phyloP scores from a whole-genome alignment of 2,888 invertebrate species.

The Frankliniella intonsa region DNA sequence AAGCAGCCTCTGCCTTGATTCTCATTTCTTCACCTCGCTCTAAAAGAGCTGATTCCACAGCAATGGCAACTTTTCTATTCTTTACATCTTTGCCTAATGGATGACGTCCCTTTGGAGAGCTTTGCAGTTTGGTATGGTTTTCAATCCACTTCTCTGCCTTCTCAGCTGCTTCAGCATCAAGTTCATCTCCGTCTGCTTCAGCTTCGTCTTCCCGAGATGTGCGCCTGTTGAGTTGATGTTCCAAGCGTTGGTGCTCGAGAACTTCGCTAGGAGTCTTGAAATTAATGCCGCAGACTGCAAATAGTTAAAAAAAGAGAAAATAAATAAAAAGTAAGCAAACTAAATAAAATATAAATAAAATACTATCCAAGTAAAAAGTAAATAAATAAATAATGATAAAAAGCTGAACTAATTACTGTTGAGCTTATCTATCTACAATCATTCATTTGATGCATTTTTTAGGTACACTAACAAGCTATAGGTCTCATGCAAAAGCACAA shows the following conservation, averaged over 20 bases:
- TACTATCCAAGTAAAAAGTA: background rate
- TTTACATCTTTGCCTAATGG: background rate
- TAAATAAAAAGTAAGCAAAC: slow-evolving; percentile 26
- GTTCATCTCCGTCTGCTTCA: slow-evolving; percentile 26
- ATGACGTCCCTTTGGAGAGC: slow-evolving; percentile 28
- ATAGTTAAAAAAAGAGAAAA: slow-evolving; percentile 25
- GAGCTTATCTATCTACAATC: background rate
- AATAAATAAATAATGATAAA: background rate
- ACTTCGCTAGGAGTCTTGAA: slow-evolving; percentile 38
- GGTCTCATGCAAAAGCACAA: background rate
- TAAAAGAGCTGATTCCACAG: background rate
- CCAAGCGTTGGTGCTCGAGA: slow-evolving; percentile 37
- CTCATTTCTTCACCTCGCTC: slow-evolving; percentile 35
- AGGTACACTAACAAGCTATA: too few relatives aligned
- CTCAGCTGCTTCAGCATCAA: slow-evolving; percentile 4
- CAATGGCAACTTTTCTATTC: slow-evolving; percentile 9
- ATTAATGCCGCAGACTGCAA: slow-evolving; percentile 39
- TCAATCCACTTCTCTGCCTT: slow-evolving; percentile 21
- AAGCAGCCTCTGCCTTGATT: slow-evolving; percentile 39
- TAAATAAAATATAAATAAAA: background rate
- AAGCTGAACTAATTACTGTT: background rate
- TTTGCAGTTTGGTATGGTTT: slow-evolving; percentile 31
- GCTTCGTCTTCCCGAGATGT: slow-evolving; percentile 29
- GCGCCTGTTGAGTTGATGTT: slow-evolving; percentile 29
- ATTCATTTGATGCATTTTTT: background rate